Evolutionary conservation across 2,888 invertebrate species (phyloP), one percentile per base, ranked within the genome.

Genomic region (Cryptus armator): DNA sequence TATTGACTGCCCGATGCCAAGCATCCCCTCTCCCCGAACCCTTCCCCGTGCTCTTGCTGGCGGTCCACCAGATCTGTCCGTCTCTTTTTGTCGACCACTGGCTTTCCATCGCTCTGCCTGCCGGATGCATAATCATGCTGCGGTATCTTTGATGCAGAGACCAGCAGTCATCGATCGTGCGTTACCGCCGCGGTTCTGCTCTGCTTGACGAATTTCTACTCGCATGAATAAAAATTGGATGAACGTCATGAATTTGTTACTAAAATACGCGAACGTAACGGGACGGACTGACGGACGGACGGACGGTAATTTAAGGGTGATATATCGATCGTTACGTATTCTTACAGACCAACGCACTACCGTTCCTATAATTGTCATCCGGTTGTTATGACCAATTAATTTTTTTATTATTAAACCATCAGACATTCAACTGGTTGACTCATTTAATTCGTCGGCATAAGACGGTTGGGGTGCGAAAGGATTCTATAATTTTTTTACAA

Each of bases 21-120:
- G 74, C n/a, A 56, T 80, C 53, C 76, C 81, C 6, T 51, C 53
- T 12, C 43, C 48, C 94, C 93, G 94, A 93, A 93, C 93, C 83
- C 74, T 82, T 74, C 51, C 82, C 66, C 14, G 66, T 75, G 37
- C 24, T 44, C 59, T 46, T 44, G 59, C 62, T 66, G 67, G 16
- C 62, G 32, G 44, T 56, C 68, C 66, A 53, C 59, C 62, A 19
- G 14, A 64, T 46, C 64, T 53, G 46, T 76, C 71, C 62, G 62
- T 48, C 56, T 75, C 62, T 72, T 76, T 37, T 77, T 53, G 68
- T 67, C 77, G 56, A 62, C 48, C 68, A 16, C 70, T 79, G 64
- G 66, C 53, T 72, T 82, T 80, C 70, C 16, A 78, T 80, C 81
- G 19, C 53, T 59, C 71, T 32, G 16, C 43, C 46, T 71, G 81